A percentile compares a stretch with the other conserved stretches of the same genome.
Evolutionary conservation across 92 coral and sea anemone species (phyloP).

Genomic region (Palythoa grandiflora): DNA sequence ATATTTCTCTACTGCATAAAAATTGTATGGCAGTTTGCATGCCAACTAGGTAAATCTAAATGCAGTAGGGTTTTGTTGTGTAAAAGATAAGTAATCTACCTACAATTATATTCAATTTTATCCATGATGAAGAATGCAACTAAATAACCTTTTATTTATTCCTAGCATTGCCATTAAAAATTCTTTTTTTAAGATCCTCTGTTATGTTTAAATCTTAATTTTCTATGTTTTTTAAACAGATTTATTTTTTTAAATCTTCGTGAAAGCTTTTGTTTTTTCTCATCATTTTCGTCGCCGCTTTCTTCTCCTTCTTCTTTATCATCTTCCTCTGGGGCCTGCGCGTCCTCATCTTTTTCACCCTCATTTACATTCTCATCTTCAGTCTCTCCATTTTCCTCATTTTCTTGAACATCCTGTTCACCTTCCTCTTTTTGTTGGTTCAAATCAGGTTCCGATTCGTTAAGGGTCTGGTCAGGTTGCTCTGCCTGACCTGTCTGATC

Average conservation of each 20-base stretch:
- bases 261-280: constrained; percentile 48
- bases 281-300: constrained; percentile 45
- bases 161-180: background rate
- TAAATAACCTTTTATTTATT: background rate
- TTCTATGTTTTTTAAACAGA: constrained; percentile 3
- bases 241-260: constrained; percentile 18
- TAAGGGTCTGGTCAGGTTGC: background rate
- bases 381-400: constrained; percentile 57
- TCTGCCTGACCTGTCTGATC: no score
- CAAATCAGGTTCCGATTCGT: background rate
- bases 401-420: constrained; percentile 33
- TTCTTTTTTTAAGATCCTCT: background rate
- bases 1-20: no score
- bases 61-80: no score
- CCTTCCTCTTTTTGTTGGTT: constrained; percentile 31
- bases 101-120: background rate
- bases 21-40: no score
- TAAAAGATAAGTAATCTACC: no score
- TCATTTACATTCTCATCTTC: constrained; percentile 57
- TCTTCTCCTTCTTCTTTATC: constrained; percentile 55
- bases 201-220: constrained; percentile 6
- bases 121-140: background rate
- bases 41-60: no score
- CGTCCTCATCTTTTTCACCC: constrained; percentile 24
- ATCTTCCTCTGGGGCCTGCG: constrained; percentile 37